Percentiles rank a stretch among this genome's conserved stretches.
Conservation (phyloP, 2,888 invertebrate species). For the Leptopilina myrica region DNA sequence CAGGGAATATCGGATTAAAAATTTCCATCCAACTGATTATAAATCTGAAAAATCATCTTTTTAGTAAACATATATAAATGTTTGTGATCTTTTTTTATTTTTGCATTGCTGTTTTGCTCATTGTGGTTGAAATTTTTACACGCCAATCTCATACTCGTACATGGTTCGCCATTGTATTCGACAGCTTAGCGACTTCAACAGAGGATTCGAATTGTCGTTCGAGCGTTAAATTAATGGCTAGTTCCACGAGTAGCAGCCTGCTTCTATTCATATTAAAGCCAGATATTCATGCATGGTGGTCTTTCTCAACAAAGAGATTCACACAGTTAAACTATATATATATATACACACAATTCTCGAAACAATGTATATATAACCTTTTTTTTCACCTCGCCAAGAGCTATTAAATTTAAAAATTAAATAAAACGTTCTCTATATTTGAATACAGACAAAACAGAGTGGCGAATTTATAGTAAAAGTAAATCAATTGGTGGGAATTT, state of each 20-base stretch:
- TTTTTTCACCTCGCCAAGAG: not conserved
- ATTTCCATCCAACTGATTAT: no score
- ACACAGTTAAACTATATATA: slow-evolving; percentile 10
- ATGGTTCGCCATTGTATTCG: slow-evolving; percentile 14
- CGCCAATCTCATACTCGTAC: not conserved
- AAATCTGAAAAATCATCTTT: no score
- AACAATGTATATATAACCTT: slow-evolving; percentile 2
- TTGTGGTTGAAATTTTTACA: slow-evolving; percentile 8
- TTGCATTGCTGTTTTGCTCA: not conserved
- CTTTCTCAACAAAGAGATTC: slow-evolving; percentile 37
- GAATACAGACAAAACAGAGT: not conserved
- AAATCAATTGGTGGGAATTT: no score
- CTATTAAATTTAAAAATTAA: not conserved
- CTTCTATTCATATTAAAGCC: not conserved
- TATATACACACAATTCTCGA: slow-evolving; percentile 5
- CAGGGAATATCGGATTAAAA: no score
- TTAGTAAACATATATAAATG: not conserved
- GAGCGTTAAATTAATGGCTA: slow-evolving; percentile 36
- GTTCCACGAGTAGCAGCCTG: slow-evolving; percentile 12
- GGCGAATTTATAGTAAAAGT: not conserved
- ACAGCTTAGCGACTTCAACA: slow-evolving; percentile 25
- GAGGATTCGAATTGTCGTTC: slow-evolving; percentile 27
- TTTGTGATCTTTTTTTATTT: not conserved
- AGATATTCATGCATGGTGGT: slow-evolving; percentile 19
- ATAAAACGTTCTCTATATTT: not conserved